These are phyloP conservation scores for Sparidentex hasta DNA, from an alignment of 2,797 vertebrate species.

Conservation along the genomic window DNA sequence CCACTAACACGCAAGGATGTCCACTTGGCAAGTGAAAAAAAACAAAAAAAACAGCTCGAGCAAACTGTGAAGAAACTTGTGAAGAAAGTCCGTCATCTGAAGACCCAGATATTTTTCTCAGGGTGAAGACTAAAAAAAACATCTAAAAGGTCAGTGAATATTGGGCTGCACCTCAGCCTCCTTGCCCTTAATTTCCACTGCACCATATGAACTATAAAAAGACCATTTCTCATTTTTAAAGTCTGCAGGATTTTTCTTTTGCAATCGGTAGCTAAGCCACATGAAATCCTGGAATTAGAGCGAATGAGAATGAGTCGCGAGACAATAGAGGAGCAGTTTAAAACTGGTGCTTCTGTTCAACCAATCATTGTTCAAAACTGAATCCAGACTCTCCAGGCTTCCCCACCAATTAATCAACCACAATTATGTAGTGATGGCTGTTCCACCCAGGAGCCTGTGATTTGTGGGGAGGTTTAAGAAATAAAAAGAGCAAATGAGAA, in stretches of 20 bases:
- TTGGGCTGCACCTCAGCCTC: constrained; percentile 24
- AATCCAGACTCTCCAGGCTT: constrained; percentile 27
- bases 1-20: neutral
- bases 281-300: constrained; percentile 23
- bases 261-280: constrained; percentile 6
- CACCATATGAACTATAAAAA: constrained; percentile 25
- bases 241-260: constrained; percentile 3
- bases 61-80: neutral
- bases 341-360: constrained; percentile 33
- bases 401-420: constrained; percentile 41
- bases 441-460: constrained; percentile 14
- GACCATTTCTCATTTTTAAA: constrained; percentile 31
- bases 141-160: constrained; percentile 63
- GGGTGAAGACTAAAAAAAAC: constrained; percentile 25
- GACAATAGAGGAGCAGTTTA: constrained; percentile 27
- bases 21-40: neutral
- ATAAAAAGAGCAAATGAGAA: constrained; percentile 37
- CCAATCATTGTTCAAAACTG: constrained; percentile 33
- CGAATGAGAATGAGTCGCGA: constrained; percentile 20
- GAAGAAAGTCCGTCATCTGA: constrained; percentile 6
- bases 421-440: constrained; percentile 28
- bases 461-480: constrained; percentile 26
- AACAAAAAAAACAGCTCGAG: constrained; percentile 17
- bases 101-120: constrained; percentile 14
- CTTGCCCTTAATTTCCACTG: constrained; percentile 38